Evolutionary conservation across 2,888 invertebrate genomes (phyloP).

Genomic region (Trichogramma evanescens): DNA sequence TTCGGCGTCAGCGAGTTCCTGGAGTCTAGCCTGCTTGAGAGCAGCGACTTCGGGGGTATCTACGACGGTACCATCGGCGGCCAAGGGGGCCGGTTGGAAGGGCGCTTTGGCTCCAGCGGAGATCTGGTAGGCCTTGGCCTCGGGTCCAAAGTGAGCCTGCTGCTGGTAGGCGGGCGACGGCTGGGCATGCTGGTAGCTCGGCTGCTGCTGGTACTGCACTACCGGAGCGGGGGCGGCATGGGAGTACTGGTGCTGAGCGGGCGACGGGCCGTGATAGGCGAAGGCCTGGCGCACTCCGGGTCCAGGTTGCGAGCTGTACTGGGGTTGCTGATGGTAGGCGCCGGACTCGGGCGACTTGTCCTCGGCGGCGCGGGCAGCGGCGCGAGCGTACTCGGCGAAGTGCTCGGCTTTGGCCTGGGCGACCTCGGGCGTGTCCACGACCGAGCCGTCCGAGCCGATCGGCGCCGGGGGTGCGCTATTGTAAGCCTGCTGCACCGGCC

Average conservation of each 20-base stretch:
- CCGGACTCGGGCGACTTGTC: conserved; percentile 19
- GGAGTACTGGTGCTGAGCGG: conserved; percentile 6
- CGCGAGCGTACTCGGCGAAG: conserved; percentile 43
- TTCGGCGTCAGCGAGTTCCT: conserved; percentile 44
- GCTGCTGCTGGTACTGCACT: conserved; percentile 19
- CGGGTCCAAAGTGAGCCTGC: conserved; percentile 26
- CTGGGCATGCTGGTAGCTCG: conserved; percentile 9
- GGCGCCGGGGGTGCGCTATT: conserved; percentile 40
- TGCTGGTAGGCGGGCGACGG: conserved; percentile 17
- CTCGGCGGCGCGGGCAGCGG: conserved; percentile 41
- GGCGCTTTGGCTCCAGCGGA: conserved; percentile 27
- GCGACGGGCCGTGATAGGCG: conserved; percentile 21
- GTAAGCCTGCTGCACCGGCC: conserved; percentile 16
- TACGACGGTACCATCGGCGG: conserved; percentile 43
- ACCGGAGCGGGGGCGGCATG: conserved; percentile 15
- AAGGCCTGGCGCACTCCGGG: conserved; percentile 10
- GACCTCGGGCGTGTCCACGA: conserved; percentile 46
- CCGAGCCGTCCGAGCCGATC: conserved; percentile 42
- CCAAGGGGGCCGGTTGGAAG: conserved; percentile 43
- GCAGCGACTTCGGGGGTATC: conserved; percentile 46
- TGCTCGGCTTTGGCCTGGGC: conserved; percentile 45
- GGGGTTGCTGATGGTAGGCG: conserved; percentile 20
- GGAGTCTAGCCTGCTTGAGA: conserved; percentile 40
- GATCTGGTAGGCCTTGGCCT: conserved; percentile 24
- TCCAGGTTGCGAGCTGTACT: conserved; percentile 10